Evolutionary conservation across 1,140 invertebrate genomes (phyloP).

Genomic region (Eufriesea mexicana): DNA sequence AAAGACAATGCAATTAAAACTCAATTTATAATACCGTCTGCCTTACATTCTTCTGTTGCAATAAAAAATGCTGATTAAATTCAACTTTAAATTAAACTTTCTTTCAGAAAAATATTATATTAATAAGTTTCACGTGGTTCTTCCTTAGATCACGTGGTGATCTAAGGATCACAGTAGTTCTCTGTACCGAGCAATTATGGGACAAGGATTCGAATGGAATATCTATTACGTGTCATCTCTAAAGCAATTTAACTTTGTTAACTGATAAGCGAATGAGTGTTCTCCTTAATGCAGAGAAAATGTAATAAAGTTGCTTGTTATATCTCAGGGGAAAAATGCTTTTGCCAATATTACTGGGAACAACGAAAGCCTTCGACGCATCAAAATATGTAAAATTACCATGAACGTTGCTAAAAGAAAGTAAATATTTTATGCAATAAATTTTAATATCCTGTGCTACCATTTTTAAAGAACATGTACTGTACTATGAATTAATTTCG

Average conservation of each 20-base stretch:
- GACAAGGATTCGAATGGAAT: background rate
- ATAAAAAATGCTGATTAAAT: background rate
- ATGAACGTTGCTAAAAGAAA: background rate
- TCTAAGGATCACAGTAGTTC: background rate
- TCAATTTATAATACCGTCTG: no score
- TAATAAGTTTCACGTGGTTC: background rate
- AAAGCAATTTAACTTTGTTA: constrained; percentile 7
- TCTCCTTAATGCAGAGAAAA: background rate
- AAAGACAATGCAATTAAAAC: no score
- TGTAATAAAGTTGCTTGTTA: background rate
- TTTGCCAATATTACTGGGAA: background rate
- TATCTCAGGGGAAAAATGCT: background rate
- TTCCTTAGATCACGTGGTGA: no score
- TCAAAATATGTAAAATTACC: background rate
- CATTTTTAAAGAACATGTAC: background rate
- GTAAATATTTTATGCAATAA: background rate
- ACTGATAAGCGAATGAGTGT: background rate
- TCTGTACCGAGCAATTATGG: background rate
- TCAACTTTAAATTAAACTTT: no score
- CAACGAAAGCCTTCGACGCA: background rate
- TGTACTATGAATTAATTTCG: no score
- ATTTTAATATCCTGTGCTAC: background rate
- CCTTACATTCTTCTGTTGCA: no score
- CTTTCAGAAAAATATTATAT: background rate
- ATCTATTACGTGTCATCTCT: background rate